Conservation (phyloP, 2,888 invertebrate genomes). For the Tortrix viridana region DNA sequence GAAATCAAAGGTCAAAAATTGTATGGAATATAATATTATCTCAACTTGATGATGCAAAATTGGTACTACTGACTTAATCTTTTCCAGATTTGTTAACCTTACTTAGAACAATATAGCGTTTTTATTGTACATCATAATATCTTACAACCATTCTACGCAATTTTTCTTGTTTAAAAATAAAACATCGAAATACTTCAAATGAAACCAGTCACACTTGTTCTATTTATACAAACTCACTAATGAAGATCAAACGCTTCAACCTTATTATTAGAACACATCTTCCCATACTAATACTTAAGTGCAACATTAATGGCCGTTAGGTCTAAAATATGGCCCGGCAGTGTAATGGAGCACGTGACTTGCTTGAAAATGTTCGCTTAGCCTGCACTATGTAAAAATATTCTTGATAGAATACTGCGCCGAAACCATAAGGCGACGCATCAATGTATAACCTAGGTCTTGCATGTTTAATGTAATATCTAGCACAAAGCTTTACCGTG, state of each 20-base stretch:
- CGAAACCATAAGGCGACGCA: not conserved
- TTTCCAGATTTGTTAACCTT: too few species aligned
- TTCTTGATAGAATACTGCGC: not conserved
- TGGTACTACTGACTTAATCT: too few species aligned
- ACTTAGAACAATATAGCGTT: too few species aligned
- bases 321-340: slow-evolving; percentile 28
- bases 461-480: slow-evolving; percentile 25
- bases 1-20: too few species aligned
- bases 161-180: too few species aligned
- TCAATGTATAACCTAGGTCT: slow-evolving; percentile 21
- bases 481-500: not conserved
- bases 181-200: too few species aligned
- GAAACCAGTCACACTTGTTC: not conserved
- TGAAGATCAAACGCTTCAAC: slow-evolving; percentile 1
- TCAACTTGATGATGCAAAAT: too few species aligned
- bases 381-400: slow-evolving; percentile 26
- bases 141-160: too few species aligned
- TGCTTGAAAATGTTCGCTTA: slow-evolving; percentile 22
- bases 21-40: too few species aligned
- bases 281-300: slow-evolving; percentile 14
- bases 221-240: not conserved
- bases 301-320: slow-evolving; percentile 20
- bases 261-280: slow-evolving; percentile 13
- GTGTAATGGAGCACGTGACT: slow-evolving; percentile 27
- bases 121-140: too few species aligned